phyloP scores from a whole-genome alignment of 2,113 vertebrate species.

The Esox niger region DNA sequence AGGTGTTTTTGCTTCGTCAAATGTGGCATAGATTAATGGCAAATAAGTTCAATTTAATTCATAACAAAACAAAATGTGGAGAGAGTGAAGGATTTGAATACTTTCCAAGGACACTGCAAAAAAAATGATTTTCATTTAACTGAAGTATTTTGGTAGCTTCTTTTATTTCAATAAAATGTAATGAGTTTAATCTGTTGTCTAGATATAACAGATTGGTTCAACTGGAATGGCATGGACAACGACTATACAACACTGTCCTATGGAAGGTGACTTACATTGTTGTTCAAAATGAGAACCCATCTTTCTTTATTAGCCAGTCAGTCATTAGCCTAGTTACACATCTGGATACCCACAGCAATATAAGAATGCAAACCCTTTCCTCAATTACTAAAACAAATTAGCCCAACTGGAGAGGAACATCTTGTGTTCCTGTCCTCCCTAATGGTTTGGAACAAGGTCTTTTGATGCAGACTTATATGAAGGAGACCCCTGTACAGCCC shows the following conservation, averaged over 20 bases:
- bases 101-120: no score
- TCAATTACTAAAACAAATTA: constrained; percentile 66
- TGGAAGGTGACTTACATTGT: constrained; percentile 67
- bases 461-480: constrained; percentile 74
- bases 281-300: constrained; percentile 62
- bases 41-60: no score
- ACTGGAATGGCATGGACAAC: constrained; percentile 37
- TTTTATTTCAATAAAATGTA: background rate
- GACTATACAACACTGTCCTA: constrained; percentile 36
- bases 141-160: constrained; percentile 3
- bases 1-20: no score
- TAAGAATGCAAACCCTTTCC: constrained; percentile 67
- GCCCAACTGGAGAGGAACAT: constrained; percentile 69
- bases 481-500: constrained; percentile 46
- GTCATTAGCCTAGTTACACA: constrained; percentile 78
- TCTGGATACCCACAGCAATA: constrained; percentile 73
- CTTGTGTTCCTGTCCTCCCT: constrained; percentile 69
- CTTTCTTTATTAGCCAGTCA: constrained; percentile 78
- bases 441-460: constrained; percentile 74
- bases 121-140: no score
- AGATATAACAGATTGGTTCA: constrained; percentile 11
- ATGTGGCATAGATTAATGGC: no score
- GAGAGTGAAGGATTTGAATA: no score
- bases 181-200: background rate
- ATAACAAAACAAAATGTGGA: no score